Percentiles rank a stretch among this genome's conserved stretches.
These are phyloP conservation scores for Solenopsis invicta DNA, from an alignment of 1,140 invertebrate species.

Conservation along the genomic window DNA sequence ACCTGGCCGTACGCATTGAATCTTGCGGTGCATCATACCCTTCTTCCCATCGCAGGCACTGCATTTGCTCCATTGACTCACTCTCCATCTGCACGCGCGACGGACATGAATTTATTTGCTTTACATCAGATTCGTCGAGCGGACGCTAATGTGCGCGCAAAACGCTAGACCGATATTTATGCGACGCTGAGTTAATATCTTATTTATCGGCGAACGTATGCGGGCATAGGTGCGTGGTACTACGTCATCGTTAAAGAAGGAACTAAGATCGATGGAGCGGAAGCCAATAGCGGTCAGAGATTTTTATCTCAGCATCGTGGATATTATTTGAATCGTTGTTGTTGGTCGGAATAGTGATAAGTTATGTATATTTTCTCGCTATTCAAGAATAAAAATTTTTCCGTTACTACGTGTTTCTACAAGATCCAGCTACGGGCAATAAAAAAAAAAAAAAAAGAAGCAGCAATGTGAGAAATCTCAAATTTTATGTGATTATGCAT, in stretches of 20 bases:
- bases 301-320: conserved; percentile 29
- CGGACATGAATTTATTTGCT: conserved; percentile 40
- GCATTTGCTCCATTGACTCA: conserved; percentile 87
- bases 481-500: neutral
- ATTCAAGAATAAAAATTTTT: neutral
- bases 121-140: conserved; percentile 34
- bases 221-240: conserved; percentile 10
- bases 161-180: conserved; percentile 51
- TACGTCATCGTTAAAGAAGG: conserved; percentile 49
- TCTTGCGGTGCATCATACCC: conserved; percentile 83
- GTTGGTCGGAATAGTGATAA: neutral
- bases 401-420: neutral
- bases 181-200: conserved; percentile 44
- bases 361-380: neutral
- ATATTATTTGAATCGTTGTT: neutral
- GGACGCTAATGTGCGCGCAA: conserved; percentile 40
- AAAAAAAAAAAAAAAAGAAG: neutral
- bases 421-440: neutral
- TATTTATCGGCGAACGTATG: conserved; percentile 56
- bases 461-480: neutral
- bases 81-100: conserved; percentile 82
- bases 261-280: conserved; percentile 32
- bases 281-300: neutral
- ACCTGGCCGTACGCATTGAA: conserved; percentile 85
- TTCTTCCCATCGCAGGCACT: conserved; percentile 85